These are phyloP conservation scores for Mus pahari DNA, from an alignment of 2,113 vertebrate species.

Conservation along the genomic window DNA sequence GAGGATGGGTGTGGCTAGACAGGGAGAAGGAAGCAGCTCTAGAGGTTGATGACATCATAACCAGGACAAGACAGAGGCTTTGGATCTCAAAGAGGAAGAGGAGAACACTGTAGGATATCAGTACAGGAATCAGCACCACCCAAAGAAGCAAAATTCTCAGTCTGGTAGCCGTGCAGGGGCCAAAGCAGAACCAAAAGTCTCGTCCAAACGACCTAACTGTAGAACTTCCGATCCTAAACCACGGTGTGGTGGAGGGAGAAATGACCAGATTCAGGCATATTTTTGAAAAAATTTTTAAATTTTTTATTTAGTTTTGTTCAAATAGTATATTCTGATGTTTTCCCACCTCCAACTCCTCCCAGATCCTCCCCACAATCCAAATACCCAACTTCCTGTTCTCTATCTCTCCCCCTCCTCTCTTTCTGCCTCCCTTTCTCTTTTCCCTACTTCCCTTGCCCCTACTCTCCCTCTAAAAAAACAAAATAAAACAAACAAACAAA, in stretches of 20 bases:
- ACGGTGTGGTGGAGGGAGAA: background rate
- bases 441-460: background rate
- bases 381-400: background rate
- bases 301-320: background rate
- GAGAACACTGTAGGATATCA: background rate
- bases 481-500: background rate
- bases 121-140: background rate
- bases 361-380: background rate
- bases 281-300: background rate
- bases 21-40: background rate
- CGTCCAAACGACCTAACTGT: background rate
- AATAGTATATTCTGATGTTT: background rate
- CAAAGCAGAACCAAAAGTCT: background rate
- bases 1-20: background rate
- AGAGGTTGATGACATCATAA: background rate
- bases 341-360: background rate
- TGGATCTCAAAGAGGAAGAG: background rate
- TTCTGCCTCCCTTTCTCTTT: background rate
- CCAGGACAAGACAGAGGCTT: background rate
- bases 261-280: background rate
- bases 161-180: background rate
- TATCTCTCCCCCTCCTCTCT: background rate
- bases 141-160: background rate
- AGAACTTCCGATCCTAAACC: background rate
- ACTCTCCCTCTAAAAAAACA: background rate